Evolutionary conservation across 2,888 invertebrate species (phyloP), one percentile per base, ranked within the genome.

Genomic region (Saturnia japonica): DNA sequence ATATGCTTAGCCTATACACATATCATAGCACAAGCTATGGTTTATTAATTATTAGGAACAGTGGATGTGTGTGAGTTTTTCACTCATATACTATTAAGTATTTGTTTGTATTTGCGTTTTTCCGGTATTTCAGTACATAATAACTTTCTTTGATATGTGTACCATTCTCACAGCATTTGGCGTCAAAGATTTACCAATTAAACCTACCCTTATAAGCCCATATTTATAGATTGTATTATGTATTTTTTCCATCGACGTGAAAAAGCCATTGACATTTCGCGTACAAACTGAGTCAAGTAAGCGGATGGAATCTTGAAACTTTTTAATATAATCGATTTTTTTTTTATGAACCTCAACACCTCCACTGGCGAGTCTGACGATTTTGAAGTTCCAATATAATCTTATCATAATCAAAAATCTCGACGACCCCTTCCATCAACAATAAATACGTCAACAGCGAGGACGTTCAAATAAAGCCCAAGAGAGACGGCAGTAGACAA

Each of bases 401-500:
- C 88, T 88, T 90, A 91, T 91, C 91, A 77, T 73, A 76, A 87
- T 85, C 86, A 75, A 75, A 76, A 83, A 88, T 89, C 87, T 85
- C 78, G 77, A 60, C 76, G 75, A 77, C 79, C 74, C 81, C 79
- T 78, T 79, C 81, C 76, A 76, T 86, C 84, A 83, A 80, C 90
- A 89, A 93, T 93, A 93, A 93, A 93, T 91, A 92, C 88, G 90
- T 92, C 93, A 86, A 75, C 66, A 69, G 7, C 51, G 73, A 78
- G 86, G 88, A 88, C 87, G 83, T 82, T 82, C 80, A 85, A 82
- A 88, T 89, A 84, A 89, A 87, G 81, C 85, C 64, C 64, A 64
- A 64, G 85, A 85, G 83, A 28, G 25, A 28, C 82, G 78, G 82
- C 83, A 84, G 75, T 75, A 81, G 81, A 91, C 90, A 91, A 90